Base-by-base conservation (phyloP, 2,113 vertebrate species). In the Sclerurus mexicanus region DNA sequence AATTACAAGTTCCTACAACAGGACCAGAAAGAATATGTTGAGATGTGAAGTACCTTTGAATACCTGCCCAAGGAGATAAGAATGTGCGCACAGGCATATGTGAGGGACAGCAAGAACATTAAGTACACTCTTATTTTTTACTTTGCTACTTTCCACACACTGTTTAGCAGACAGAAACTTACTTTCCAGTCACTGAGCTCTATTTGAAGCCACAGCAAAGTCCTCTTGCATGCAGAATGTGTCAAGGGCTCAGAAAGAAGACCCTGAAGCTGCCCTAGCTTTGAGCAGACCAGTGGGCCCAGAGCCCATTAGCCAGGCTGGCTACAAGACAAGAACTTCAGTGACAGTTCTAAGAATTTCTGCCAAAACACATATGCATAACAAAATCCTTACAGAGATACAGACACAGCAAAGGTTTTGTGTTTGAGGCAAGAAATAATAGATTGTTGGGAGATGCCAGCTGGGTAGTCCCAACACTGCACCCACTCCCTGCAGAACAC, bases 1-100 rank as follows among this genome's bases (percentile, higher is more conserved):
- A 46, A 72, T 39, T 37, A 49, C 23, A 31, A 58, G 53, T 40
- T 85, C 39, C 63, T 39, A 47, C 39, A 62, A 42, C n/a, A 67
- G 30, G 50, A 62, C 16, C 17, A 31, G 63, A 73, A 72, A 37
- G 21, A 72, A n/a, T 15, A 28, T 52, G 71, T 37, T 72, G 50
- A 84, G 44, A 67, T 62, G 16, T 11, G n/a, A 64, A 64, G 50
- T 24, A 78, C 50, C 55, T 83, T 83, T 75, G 40, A 64, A 46
- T 35, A 55, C 33, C 4, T 68, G 50, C 30, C 19, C 42, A 52
- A 50, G 33, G 66, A 81, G 30, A n/a, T 44, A 47, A 1, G 14
- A 47, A 39, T 0, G 8, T 28, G 77, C 46, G 53, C 20, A 23
- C 14, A 23, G 21, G 14, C 24, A 55, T 18, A 79, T 0, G 0